phyloP scores from a whole-genome alignment of 2,113 vertebrate genomes.

The Quiscalus mexicanus region DNA sequence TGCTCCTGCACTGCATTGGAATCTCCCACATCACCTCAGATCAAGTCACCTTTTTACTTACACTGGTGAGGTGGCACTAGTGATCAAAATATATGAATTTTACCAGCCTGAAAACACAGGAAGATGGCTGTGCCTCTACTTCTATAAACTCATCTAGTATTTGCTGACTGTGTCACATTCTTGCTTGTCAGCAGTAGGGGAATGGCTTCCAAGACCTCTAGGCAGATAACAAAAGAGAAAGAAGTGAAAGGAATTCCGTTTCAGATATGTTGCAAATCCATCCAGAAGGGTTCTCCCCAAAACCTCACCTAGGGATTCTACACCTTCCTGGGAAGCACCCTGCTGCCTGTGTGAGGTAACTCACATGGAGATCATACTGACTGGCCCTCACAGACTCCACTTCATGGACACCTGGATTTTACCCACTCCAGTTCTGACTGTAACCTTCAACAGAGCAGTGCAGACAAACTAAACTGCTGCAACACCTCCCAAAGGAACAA shows the following conservation, averaged over 20 bases:
- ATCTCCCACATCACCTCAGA: neutral
- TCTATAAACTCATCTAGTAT: neutral
- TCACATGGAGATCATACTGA: neutral
- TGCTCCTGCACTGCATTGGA: neutral
- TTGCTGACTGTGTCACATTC: neutral
- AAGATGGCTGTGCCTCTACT: neutral
- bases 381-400: accelerated
- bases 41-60: neutral
- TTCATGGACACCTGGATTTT: neutral
- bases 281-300: neutral
- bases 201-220: neutral
- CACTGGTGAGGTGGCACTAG: neutral
- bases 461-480: neutral
- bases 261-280: neutral
- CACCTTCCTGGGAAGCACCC: neutral
- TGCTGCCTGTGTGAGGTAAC: neutral
- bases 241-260: neutral
- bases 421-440: neutral
- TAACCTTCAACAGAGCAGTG: neutral
- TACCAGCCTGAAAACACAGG: neutral
- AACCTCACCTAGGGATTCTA: neutral
- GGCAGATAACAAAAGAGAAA: neutral
- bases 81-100: neutral
- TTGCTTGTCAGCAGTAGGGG: neutral
- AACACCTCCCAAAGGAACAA: neutral